Base-by-base conservation (phyloP, 1,140 invertebrate species). In the Diorhabda sublineata region DNA sequence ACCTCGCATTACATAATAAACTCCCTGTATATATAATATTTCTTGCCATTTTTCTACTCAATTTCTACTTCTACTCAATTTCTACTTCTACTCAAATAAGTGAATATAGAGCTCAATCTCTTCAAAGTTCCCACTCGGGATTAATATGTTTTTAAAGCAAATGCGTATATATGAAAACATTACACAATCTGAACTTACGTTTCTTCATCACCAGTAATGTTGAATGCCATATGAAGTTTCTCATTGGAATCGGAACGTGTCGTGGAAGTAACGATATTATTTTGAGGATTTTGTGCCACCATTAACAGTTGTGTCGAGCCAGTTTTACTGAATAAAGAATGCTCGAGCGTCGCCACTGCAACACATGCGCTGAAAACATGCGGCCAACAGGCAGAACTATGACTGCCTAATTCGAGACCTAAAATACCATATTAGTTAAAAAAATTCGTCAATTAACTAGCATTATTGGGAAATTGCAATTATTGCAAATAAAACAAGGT, bases 281-380 rank as follows among this genome's bases (percentile, higher is more conserved):
- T 78, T 69, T 81, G 78, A 5, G 79, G 75, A 68, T 80, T 82
- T 71, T 86, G 85, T 8, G 85, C 81, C 66, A 86, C 84, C 68
- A 81, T 80, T 9, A 81, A 66, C 8, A 81, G 65, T 69, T 81
- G 80, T 2, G 80, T 77, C 2, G 85, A 86, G 1, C 86, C 81
- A 8, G 85, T 86, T 75, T 85, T 85, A 69, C 92, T 93, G 71
- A 95, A 96, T 69, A 95, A 88, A 2, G 90, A 89, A 79, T 95
- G 92, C 77, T 97, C 95, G 73, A 97, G 81, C 74, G 91, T 91
- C n/a, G 92, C 90, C 43, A 96, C 92, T 78, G 95, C 94, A n/a
- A 94, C 86, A 77, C 93, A 96, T 5, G 89, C 95, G 80, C 90
- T 90, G 78, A 98, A 96, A 67, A 98, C 92, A 80, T 96, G 94